Evolutionary conservation across 2,113 vertebrate genomes (phyloP).

Genomic region (Apodemus sylvaticus): DNA sequence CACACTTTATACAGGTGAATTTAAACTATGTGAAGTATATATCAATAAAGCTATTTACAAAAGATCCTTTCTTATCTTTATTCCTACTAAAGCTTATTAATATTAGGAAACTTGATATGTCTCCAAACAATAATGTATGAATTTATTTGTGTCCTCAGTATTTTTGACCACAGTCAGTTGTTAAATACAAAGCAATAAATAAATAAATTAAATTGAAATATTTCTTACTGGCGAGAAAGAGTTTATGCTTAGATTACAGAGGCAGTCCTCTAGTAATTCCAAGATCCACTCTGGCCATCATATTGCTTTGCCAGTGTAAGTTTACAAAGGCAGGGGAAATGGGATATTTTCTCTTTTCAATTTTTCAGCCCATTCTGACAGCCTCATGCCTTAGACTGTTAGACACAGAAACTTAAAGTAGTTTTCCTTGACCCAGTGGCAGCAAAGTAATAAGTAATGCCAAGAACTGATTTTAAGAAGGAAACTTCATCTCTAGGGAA

Average conservation of each 20-base stretch:
- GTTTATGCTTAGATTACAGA: neutral
- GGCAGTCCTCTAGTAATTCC: neutral
- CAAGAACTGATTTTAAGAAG: constrained; percentile 49
- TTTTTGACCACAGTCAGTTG: neutral
- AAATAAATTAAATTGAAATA: neutral
- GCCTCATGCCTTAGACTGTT: constrained; percentile 25
- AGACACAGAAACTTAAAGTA: constrained; percentile 25
- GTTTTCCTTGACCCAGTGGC: constrained; percentile 61
- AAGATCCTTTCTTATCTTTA: neutral
- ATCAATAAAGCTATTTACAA: neutral
- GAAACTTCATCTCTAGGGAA: constrained; percentile 53
- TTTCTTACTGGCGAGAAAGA: neutral
- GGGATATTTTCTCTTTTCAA: constrained; percentile 33
- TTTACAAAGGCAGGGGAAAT: neutral
- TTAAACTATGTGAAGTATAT: constrained; percentile 1
- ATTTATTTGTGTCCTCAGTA: neutral
- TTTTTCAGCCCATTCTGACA: neutral
- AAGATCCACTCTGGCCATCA: neutral
- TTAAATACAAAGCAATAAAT: neutral
- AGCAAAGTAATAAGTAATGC: constrained; percentile 56
- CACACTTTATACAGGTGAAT: neutral
- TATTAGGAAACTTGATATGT: neutral
- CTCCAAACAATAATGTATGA: neutral
- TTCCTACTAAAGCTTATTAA: constrained; percentile 6
- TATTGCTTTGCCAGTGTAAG: neutral